Percentiles rank a stretch among this genome's conserved stretches.
Evolutionary conservation across 2,113 vertebrate species (phyloP).

Genomic region (Callaeas wilsoni): DNA sequence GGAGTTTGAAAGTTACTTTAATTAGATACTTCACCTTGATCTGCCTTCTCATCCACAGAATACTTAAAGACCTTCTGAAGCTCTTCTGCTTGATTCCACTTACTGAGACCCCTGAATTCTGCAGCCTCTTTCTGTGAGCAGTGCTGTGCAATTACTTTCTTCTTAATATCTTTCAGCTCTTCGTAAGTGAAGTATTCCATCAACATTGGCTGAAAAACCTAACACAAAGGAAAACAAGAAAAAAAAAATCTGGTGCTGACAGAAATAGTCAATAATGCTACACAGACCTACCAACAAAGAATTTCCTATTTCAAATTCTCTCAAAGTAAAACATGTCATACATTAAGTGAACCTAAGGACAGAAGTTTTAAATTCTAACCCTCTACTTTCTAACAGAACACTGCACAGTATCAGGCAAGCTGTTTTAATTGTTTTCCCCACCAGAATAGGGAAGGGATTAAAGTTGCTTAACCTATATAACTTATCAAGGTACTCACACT

Average conservation of each 20-base stretch:
- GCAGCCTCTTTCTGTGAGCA: conserved; percentile 83
- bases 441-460: background rate
- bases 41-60: conserved; percentile 89
- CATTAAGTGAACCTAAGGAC: background rate
- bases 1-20: background rate
- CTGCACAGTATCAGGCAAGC: background rate
- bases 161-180: conserved; percentile 97
- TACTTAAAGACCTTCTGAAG: conserved; percentile 94
- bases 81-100: conserved; percentile 91
- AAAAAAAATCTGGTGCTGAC: background rate
- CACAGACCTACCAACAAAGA: background rate
- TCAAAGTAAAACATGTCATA: background rate
- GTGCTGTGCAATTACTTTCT: conserved; percentile 95
- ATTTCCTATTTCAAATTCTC: background rate
- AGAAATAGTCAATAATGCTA: background rate
- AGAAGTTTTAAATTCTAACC: background rate
- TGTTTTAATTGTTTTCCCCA: background rate
- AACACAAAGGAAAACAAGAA: background rate
- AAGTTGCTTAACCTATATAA: background rate
- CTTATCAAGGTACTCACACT: background rate
- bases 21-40: conserved; percentile 78
- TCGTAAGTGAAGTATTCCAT: conserved; percentile 99
- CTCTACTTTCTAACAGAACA: background rate
- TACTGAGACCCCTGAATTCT: conserved; percentile 84
- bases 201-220: conserved; percentile 99